Conservation (phyloP, 2,113 vertebrate genomes). For the Varanus salvator region DNA sequence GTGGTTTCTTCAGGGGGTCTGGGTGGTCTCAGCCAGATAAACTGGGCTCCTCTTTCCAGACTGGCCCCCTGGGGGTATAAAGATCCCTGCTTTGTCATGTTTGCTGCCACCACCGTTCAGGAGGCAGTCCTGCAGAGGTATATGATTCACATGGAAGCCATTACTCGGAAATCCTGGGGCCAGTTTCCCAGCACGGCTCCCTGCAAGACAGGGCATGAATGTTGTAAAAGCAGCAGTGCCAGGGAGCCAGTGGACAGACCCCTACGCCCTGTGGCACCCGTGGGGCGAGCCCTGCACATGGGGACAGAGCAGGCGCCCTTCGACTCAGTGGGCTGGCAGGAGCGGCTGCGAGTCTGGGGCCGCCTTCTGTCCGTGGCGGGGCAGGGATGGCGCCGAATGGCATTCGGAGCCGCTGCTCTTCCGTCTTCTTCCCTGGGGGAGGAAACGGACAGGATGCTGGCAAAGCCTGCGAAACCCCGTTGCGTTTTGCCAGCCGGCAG, state of each 20-base stretch:
- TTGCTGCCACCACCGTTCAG: neutral
- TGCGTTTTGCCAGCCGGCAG: too few relatives aligned
- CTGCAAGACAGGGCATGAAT: neutral
- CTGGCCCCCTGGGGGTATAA: neutral
- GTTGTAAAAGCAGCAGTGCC: too few relatives aligned
- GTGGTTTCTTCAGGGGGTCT: neutral
- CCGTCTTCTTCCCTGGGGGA: neutral
- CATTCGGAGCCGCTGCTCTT: neutral
- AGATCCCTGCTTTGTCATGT: neutral
- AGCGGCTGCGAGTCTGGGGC: neutral
- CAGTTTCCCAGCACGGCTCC: neutral
- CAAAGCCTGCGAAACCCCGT: neutral
- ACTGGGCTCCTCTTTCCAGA: too few relatives aligned
- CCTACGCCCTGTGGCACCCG: too few relatives aligned
- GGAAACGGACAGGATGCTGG: neutral
- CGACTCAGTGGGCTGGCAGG: too few relatives aligned
- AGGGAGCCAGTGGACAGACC: too few relatives aligned
- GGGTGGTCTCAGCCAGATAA: neutral
- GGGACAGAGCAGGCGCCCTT: too few relatives aligned
- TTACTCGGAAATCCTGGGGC: too few relatives aligned
- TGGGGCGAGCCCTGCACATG: too few relatives aligned
- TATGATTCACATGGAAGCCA: too few relatives aligned
- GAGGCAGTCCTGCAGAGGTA: too few relatives aligned
- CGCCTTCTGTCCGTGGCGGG: neutral
- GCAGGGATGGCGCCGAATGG: too few relatives aligned